Base-by-base conservation (phyloP, 1,140 invertebrate genomes). In the Gonioctena quinquepunctata region DNA sequence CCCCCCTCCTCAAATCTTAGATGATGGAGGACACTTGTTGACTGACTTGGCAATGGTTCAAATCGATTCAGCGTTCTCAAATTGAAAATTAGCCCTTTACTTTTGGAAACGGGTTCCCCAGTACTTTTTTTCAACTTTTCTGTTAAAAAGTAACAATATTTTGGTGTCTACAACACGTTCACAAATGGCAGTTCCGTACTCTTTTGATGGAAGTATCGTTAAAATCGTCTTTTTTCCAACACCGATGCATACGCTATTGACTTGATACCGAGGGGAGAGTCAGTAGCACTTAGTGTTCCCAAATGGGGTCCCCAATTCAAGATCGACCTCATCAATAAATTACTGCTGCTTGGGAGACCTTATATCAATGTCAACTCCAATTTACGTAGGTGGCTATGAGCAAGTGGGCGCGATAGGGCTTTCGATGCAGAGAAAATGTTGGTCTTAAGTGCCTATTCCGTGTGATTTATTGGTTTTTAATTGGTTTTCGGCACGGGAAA, bases 401-500 rank as follows among this genome's bases (percentile, higher is more conserved):
- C 33, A n/a, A 26, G 52, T 48, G 28, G 48, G 64, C 28, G 62
- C 48, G 27, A 66, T 70, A 50, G 33, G 61, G 50, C 23, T 23
- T 42, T 18, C 65, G 62, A 18, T 49, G 69, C 42, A 49, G 54
- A 21, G 54, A 57, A 25, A 57, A 57, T 42, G 33, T 42, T 42
- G 33, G 33, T n/a, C 33, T 70, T 57, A 66, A 70, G 69, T 66
- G 69, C 27, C 60, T 66, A 66, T 70, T 70, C 50, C 69, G 49
- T 13, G 60, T 71, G 70, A 71, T 71, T 71, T 71, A 71, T 71
- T 52, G 70, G 66, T 68, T 71, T 71, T 71, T 71, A 71, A 71
- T 71, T 71, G 70, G 62, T 68, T 71, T 59, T 60, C 26, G 33
- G 13, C 5, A 11, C 18, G 28, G 33, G 28, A 63, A 63, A 48